Base-by-base conservation (phyloP, 2,113 vertebrate species). In the Myxocyprinus asiaticus region DNA sequence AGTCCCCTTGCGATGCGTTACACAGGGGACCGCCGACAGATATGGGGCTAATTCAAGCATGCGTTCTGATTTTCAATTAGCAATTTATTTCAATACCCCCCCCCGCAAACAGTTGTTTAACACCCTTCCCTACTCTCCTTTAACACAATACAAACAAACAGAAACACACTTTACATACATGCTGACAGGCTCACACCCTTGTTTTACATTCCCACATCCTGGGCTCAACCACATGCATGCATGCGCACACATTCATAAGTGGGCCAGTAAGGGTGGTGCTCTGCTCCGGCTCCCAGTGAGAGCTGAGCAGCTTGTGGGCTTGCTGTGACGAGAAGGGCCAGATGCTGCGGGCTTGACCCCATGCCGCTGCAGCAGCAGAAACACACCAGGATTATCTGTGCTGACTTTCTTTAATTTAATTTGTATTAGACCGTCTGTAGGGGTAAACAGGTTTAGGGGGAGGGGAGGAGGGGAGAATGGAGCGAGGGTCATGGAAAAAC, bases 331-430 rank as follows among this genome's bases (percentile, higher is more conserved):
- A 82, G 78, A 82, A 86, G 81, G 88, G 89, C 91, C 92, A 93
- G 93, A 92, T 92, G 92, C 80, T 66, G 63, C 66, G 73, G 82
- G 80, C 76, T 79, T 88, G 86, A 88, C 85, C 85, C 74, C 55
- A 56, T 45, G 56, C 77, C 55, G 68, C 72, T 45, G 65, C 47
- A 76, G 83, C 89, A 86, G 85, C 87, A 88, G 86, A 89, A 90
- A 90, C 89, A 90, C 87, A 87, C 81, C 89, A 87, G 91, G 91
- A 94, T 92, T 92, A 93, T 83, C 88, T 58, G 67, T 86, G 79
- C 83, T 79, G 89, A 87, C 88, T 91, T 92, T 78, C 89, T 89
- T 92, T 93, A 91, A 92, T 93, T 94, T 89, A 91, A 92, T 93
- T 93, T 93, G 89, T 88, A 89, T 90, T 90, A 82, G 70, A 88